Base-by-base conservation (phyloP, 1,140 invertebrate species). In the Ips typographus region DNA sequence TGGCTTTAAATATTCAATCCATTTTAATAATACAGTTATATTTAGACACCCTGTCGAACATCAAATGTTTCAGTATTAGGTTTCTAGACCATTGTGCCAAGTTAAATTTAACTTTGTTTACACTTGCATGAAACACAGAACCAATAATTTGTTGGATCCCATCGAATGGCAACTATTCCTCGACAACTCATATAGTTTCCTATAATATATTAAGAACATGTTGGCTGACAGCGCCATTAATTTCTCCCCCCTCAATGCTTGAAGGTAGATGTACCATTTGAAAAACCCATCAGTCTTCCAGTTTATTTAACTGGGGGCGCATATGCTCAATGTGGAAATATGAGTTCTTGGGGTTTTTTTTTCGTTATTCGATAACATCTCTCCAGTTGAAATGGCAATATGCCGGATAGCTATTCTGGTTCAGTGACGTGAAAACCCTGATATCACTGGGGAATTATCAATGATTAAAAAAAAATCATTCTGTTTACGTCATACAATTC, bases 271-370 rank as follows among this genome's bases (percentile, higher is more conserved):
- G 52, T 47, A 65, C 40, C 52, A 37, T 65, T 65, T 41, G 52
- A 65, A 65, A 56, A 56, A 55, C 41, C 40, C 63, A 65, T 65
- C 51, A 22, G 42, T 65, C 63, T 41, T 52, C 39, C n/a, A 39
- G 40, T 38, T 65, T 65, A 65, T 65, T 65, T 65, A 65, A 56
- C 8, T 63, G 22, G 22, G 22, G 22, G 61, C 61, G 52, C 61
- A 56, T 65, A 55, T 65, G 63, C 22, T 22, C 22, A 22, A 22
- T 22, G 22, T 22, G 22, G 22, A 22, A 22, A 22, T 22, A 22
- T 22, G 22, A 22, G 22, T 22, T 22, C 22, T 22, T 22, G 22
- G 22, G 22, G 0, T 22, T 22, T 22, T 22, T 22, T 22, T 22
- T 22, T 22, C 22, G 22, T 22, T 22, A 22, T 22, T 22, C 22